Evolutionary conservation across 2,797 vertebrate species (phyloP), one percentile per base, ranked within the genome.

Genomic region (Cichlasoma orientale): DNA sequence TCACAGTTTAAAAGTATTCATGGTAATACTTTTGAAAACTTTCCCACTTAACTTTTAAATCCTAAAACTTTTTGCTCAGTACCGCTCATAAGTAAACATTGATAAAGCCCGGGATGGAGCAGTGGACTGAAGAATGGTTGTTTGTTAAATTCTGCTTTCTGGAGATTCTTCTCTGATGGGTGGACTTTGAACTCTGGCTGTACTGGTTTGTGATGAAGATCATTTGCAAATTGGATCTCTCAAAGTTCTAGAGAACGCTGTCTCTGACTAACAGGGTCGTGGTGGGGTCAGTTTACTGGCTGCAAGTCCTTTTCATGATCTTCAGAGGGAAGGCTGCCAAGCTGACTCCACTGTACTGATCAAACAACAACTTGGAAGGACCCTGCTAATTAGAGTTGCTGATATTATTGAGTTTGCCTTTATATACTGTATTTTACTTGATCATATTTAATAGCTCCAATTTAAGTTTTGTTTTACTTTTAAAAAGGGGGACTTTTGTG

Each of bases 251-350:
- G 41, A 47, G 16, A 47, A 66, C 19, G 41, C 61, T 50, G 41
- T n/a, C 41, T 79, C 66, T 4, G 14, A 52, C 71, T 70, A 54
- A 72, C 36, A n/a, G 57, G 71, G 21, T 68, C 29, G 14, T 18
- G 57, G 6, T 36, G 41, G 58, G 82, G 78, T 84, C 83, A 86
- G 19, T 63, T 77, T 44, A 74, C 63, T 74, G 72, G 76, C 87
- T 75, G 61, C 63, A 50, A 38, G 16, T 81, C 33, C 29, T 47
- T 81, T 82, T 79, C 78, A 72, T 44, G 71, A 72, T 77, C 75
- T 56, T 68, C 59, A 50, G 11, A 58, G 77, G 74, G 79, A 86
- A 72, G 4, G 12, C 56, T 77, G 76, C 75, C 77, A 87, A 86
- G 69, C 27, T 23, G 66, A 83, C 57, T 80, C 57, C 70, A 54